phyloP scores from a whole-genome alignment of 2,797 vertebrate genomes.

The Sternarchorhynchus goeldii region DNA sequence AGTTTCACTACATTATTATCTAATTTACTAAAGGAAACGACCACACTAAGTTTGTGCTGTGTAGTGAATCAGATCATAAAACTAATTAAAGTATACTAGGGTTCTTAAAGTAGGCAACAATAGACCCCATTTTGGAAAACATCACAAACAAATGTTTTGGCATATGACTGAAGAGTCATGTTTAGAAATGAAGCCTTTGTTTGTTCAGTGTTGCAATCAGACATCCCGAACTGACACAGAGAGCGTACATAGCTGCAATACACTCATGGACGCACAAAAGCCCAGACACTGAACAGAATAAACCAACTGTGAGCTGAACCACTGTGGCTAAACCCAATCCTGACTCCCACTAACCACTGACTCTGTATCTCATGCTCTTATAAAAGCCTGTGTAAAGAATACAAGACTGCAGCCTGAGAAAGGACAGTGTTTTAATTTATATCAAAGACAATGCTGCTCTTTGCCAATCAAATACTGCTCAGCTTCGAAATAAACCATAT shows the following conservation, averaged over 20 bases:
- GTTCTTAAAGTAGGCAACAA: background rate
- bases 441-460: no score
- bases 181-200: conserved; percentile 25
- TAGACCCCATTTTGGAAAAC: background rate
- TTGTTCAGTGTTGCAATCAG: background rate
- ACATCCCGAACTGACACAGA: conserved; percentile 12
- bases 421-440: no score
- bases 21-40: conserved; percentile 1
- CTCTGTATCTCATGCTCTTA: no score
- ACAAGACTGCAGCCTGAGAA: no score
- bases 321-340: no score
- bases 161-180: background rate
- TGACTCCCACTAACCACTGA: no score
- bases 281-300: background rate
- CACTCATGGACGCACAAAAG: conserved; percentile 7
- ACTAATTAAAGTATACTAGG: background rate
- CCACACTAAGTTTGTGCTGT: background rate
- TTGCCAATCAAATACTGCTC: no score
- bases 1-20: background rate
- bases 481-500: background rate
- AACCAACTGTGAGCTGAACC: background rate
- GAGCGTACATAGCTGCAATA: background rate
- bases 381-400: background rate
- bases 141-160: background rate
- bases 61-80: background rate